These are phyloP conservation scores for Gorsachius goisagi DNA, from an alignment of 2,113 vertebrate species.

Conservation along the genomic window DNA sequence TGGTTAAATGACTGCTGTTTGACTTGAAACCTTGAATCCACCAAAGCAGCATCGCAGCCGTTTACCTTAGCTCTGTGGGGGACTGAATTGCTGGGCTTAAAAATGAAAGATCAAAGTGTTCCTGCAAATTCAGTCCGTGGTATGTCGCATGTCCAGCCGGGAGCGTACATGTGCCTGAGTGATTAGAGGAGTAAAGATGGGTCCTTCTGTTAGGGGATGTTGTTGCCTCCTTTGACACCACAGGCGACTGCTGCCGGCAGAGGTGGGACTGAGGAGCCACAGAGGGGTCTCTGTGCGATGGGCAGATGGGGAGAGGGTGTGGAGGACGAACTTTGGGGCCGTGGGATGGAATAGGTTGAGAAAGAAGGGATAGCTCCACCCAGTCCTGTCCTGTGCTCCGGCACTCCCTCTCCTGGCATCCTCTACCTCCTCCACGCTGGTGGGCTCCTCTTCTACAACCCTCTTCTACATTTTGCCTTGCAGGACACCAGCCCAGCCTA, in stretches of 20 bases:
- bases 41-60: not conserved
- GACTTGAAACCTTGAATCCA: not conserved
- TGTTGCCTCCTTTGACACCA: not conserved
- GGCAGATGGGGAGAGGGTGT: not conserved
- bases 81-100: not conserved
- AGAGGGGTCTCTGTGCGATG: not conserved
- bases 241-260: not conserved
- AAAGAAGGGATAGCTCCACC: not conserved
- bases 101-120: conserved; percentile 21
- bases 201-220: not conserved
- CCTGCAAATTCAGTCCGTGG: not conserved
- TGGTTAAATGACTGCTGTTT: conserved; percentile 39
- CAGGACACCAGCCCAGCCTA: not conserved
- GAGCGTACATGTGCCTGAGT: not conserved
- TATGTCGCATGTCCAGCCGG: not conserved
- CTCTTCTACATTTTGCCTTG: not conserved
- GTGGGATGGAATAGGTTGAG: not conserved
- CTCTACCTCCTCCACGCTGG: not conserved
- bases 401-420: not conserved
- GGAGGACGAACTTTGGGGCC: not conserved
- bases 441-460: not conserved
- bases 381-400: rapidly evolving
- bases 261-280: rapidly evolving
- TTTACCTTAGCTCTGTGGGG: conserved; percentile 17
- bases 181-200: not conserved